These are phyloP conservation scores for Eurystomus glaucurus DNA, from an alignment of 2,797 vertebrate genomes.

Conservation along the genomic window DNA sequence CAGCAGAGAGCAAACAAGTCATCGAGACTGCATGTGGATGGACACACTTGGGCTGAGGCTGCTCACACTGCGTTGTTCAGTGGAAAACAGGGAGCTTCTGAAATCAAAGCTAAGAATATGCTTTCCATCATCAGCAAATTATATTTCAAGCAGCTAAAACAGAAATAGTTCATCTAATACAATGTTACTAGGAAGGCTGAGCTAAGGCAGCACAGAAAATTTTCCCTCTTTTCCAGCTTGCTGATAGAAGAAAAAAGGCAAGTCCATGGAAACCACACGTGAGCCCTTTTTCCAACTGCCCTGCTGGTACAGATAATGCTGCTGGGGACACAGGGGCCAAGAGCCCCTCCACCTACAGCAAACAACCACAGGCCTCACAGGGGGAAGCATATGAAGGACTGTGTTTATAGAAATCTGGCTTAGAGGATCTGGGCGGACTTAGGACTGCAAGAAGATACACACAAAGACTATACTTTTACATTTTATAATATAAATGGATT, in stretches of 20 bases:
- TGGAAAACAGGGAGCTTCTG: background rate
- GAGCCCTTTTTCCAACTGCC: background rate
- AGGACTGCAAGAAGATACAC: background rate
- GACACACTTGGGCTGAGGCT: background rate
- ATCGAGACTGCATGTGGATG: background rate
- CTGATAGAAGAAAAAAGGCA: background rate
- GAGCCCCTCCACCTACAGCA: background rate
- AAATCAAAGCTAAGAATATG: constrained; percentile 1
- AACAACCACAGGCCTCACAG: background rate
- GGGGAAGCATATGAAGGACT: background rate
- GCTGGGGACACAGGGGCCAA: background rate
- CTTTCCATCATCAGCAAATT: background rate
- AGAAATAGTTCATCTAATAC: background rate
- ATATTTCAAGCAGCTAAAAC: background rate
- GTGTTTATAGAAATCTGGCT: background rate
- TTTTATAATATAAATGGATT: background rate
- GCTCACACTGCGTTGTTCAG: background rate
- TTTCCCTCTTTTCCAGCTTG: background rate
- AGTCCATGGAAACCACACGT: background rate
- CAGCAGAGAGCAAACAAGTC: background rate
- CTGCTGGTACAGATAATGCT: background rate
- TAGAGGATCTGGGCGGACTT: background rate
- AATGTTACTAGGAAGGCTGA: background rate
- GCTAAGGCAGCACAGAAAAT: background rate
- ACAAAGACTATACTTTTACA: background rate